Conservation (phyloP, 2,888 invertebrate species). For the Norana najaformis region DNA sequence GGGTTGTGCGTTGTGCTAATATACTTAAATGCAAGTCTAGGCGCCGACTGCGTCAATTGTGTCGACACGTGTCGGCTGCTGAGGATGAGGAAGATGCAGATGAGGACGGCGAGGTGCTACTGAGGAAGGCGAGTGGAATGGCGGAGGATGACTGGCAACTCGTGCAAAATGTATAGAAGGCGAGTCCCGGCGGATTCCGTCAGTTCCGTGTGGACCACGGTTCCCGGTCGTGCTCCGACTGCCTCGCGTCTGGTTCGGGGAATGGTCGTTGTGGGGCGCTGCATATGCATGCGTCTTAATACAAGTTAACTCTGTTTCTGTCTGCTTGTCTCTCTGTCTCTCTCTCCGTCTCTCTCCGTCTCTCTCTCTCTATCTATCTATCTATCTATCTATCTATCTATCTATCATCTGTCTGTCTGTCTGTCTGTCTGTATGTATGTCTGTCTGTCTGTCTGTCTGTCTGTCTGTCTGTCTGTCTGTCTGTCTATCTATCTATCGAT, state of each 20-base stretch:
- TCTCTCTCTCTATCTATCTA: too few relatives aligned
- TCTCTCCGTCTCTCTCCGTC: too few relatives aligned
- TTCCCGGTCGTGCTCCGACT: background rate
- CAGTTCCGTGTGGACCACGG: background rate
- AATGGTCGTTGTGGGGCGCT: background rate
- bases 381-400: too few relatives aligned
- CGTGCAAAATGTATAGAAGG: background rate
- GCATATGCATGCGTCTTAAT: background rate
- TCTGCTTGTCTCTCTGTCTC: too few relatives aligned
- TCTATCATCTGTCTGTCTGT: too few relatives aligned
- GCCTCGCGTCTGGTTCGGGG: background rate
- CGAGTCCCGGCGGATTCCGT: background rate
- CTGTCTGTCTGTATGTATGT: background rate
- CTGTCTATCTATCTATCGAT: too few relatives aligned
- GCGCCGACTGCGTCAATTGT: constrained; percentile 16
- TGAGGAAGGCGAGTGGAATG: background rate
- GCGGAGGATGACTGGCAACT: background rate
- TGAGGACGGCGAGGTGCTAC: background rate
- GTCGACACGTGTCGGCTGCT: background rate
- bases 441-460: background rate
- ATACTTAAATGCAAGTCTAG: background rate
- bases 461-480: background rate
- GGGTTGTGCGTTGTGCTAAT: too few relatives aligned
- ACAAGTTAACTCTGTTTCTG: background rate
- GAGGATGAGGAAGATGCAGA: constrained; percentile 22